Conservation (phyloP, 2,888 invertebrate species). For the Furcula furcula region DNA sequence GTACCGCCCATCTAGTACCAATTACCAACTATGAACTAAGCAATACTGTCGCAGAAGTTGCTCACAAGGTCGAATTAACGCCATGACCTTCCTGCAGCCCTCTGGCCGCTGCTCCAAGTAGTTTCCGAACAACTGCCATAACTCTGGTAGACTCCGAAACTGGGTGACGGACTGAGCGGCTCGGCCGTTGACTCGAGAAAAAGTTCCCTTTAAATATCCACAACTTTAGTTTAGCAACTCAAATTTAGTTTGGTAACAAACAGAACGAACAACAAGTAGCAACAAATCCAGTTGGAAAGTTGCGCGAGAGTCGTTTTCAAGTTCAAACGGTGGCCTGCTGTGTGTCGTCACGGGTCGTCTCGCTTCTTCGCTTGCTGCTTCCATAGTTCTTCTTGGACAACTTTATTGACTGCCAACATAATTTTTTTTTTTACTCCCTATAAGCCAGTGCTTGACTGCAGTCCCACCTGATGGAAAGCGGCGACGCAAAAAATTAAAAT, state of each 20-base stretch:
- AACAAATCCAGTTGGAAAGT: constrained; percentile 73
- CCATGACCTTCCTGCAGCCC: constrained; percentile 78
- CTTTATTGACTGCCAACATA: neutral
- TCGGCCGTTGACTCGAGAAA: constrained; percentile 81
- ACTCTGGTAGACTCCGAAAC: constrained; percentile 78
- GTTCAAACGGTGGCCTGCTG: constrained; percentile 48
- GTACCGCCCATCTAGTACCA: constrained; percentile 21
- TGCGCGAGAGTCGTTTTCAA: constrained; percentile 80
- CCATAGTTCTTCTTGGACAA: neutral
- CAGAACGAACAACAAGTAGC: constrained; percentile 76
- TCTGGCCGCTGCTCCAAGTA: constrained; percentile 72
- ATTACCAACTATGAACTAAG: constrained; percentile 45
- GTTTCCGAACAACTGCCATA: constrained; percentile 81
- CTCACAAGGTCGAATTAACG: constrained; percentile 77
- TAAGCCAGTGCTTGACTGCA: too few relatives aligned
- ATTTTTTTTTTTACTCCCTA: too few relatives aligned
- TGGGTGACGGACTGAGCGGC: constrained; percentile 78
- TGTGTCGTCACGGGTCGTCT: constrained; percentile 2
- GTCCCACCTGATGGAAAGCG: too few relatives aligned
- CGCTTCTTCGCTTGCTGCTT: constrained; percentile 1
- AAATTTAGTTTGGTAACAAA: constrained; percentile 81
- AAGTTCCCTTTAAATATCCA: constrained; percentile 81
- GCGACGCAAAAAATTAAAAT: too few relatives aligned
- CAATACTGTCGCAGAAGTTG: constrained; percentile 60
- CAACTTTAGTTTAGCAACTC: constrained; percentile 81